Percentiles rank a stretch among this genome's conserved stretches.
These are phyloP conservation scores for Leptestheria dahalacensis DNA, from an alignment of 1,140 invertebrate genomes.

Conservation along the genomic window DNA sequence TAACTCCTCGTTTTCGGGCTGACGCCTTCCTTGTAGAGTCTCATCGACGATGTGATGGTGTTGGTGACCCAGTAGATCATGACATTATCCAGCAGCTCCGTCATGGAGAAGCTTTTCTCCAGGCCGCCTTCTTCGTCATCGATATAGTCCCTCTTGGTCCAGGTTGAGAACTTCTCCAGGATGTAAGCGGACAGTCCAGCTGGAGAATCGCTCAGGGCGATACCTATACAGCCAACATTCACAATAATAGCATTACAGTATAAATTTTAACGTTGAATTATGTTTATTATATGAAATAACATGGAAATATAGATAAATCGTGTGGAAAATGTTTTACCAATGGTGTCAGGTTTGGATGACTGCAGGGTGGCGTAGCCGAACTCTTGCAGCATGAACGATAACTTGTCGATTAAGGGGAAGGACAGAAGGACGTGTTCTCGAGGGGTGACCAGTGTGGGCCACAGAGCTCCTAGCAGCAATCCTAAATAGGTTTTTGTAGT, in stretches of 20 bases:
- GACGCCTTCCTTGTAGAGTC: slow-evolving; percentile 56
- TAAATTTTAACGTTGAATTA: too few relatives aligned
- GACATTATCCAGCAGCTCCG: slow-evolving; percentile 69
- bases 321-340: slow-evolving; percentile 40
- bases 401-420: slow-evolving; percentile 12
- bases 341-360: slow-evolving; percentile 76
- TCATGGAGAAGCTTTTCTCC: slow-evolving; percentile 39
- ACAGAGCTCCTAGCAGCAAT: slow-evolving; percentile 24
- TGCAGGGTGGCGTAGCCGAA: slow-evolving; percentile 39
- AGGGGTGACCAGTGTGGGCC: slow-evolving; percentile 17
- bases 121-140: slow-evolving; percentile 53
- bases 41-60: slow-evolving; percentile 54
- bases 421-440: slow-evolving; percentile 15
- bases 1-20: slow-evolving; percentile 26
- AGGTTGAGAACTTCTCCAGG: slow-evolving; percentile 67
- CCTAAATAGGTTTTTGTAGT: slow-evolving; percentile 30
- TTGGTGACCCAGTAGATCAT: slow-evolving; percentile 75
- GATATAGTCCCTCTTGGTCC: slow-evolving; percentile 45
- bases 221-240: slow-evolving; percentile 32
- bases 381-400: slow-evolving; percentile 15
- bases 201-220: slow-evolving; percentile 47
- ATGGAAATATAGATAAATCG: too few relatives aligned
- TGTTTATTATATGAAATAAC: too few relatives aligned
- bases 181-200: slow-evolving; percentile 62
- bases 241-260: slow-evolving; percentile 21